Evolutionary conservation across 2,113 vertebrate species (phyloP), one percentile per base, ranked within the genome.

Genomic region (Cheilinus undulatus): DNA sequence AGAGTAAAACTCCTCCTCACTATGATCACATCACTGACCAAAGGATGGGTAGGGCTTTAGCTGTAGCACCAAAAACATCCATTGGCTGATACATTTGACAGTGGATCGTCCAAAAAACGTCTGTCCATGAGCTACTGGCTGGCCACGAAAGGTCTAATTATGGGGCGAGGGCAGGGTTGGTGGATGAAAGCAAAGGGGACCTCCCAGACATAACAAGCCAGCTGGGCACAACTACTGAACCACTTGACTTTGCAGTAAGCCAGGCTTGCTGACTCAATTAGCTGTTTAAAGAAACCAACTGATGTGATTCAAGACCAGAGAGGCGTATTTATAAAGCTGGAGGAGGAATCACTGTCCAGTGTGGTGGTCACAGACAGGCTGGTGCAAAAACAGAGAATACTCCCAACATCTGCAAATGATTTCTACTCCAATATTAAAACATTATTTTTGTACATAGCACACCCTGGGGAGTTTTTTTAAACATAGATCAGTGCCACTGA

Each of bases 91-190:
- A 60, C 52, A 56, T 85, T 75, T 69, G 57, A 82, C 69, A 73
- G 69, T 13, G 24, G 38, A 46, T 63, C 62, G 38, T 76, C 46
- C 45, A 76, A 50, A 71, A 69, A 74, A 48, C 56, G 14, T 43
- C 67, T 81, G 81, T 51, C 67, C 69, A 65, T 78, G 76, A 76
- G 77, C 86, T 82, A 80, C 74, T 87, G 66, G 66, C 75, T 78
- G 75, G 40, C 84, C 67, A 32, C 84, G 82, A 60, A 89, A 65
- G 50, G 14, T 84, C 73, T 92, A 93, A 94, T 93, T 93, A 93
- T 84, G 87, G n/a, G 87, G 76, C 42, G 73, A 43, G 2, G 63
- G 46, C 66, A 51, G 60, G 72, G 59, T 38, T 81, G 50, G 66
- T 75, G 84, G 68, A 87, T 72, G 54, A 83, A 86, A 86, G 83